Conservation (phyloP, 2,113 vertebrate species). For the Gallinago undulata region DNA sequence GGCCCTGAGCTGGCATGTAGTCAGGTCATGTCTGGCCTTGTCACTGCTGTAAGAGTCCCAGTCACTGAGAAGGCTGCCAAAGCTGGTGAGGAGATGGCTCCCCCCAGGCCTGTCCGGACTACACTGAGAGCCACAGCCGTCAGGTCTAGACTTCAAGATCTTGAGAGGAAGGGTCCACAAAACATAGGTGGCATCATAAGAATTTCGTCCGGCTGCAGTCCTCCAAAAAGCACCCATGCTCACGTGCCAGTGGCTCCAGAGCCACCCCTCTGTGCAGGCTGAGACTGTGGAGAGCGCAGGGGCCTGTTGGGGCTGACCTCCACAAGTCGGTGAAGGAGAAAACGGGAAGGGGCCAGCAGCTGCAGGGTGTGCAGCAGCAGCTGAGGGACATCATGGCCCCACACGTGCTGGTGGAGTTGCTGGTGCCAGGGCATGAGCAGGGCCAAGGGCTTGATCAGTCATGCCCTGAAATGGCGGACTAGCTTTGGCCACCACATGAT, state of each 20-base stretch:
- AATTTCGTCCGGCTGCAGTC: accelerated
- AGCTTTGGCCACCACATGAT: not conserved
- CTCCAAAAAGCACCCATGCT: not conserved
- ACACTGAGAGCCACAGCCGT: not conserved
- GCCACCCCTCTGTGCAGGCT: not conserved
- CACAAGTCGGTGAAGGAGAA: no score
- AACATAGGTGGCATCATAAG: not conserved
- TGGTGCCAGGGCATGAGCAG: accelerated
- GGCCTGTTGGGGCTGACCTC: not conserved
- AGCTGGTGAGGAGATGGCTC: not conserved
- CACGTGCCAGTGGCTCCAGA: accelerated
- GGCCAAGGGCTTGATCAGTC: accelerated
- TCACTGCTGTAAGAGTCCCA: not conserved
- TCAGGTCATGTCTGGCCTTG: accelerated
- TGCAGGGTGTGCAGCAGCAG: accelerated
- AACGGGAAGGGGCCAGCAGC: not conserved
- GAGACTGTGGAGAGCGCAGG: not conserved
- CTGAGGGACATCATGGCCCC: not conserved
- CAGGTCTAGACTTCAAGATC: not conserved
- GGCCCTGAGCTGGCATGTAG: accelerated
- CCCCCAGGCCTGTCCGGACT: no score
- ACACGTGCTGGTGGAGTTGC: accelerated
- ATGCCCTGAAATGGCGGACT: not conserved
- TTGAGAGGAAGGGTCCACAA: not conserved
- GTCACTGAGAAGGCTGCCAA: not conserved